phyloP scores from a whole-genome alignment of 2,797 vertebrate species.

The Melanotaenia trifasciata region DNA sequence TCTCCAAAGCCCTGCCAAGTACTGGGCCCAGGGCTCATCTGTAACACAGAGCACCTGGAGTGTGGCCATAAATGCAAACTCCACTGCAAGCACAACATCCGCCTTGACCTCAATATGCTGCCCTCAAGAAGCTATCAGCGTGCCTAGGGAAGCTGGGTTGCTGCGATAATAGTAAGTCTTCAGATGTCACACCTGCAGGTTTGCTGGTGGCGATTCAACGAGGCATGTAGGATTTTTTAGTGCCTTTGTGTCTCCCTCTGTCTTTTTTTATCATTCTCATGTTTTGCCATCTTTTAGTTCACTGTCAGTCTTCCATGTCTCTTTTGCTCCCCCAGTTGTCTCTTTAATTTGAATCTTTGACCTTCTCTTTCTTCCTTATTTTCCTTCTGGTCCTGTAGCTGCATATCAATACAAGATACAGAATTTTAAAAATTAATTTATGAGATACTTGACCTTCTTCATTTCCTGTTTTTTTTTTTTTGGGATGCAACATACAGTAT shows the following conservation, averaged over 20 bases:
- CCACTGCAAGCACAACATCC: conserved; percentile 32
- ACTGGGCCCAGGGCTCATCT: conserved; percentile 39
- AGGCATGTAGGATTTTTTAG: conserved; percentile 23
- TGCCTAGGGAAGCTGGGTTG: conserved; percentile 38
- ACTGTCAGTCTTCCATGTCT: not conserved
- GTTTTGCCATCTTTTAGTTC: conserved; percentile 1
- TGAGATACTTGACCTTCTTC: conserved; percentile 56
- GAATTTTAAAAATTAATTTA: conserved; percentile 42
- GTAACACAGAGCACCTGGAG: conserved; percentile 25
- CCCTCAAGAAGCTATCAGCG: conserved; percentile 48
- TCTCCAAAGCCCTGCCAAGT: conserved; percentile 40
- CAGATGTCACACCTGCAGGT: conserved; percentile 50
- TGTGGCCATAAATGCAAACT: conserved; percentile 22
- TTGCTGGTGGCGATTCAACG: conserved; percentile 25
- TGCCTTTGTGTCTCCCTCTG: conserved; percentile 19
- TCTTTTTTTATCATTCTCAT: conserved; percentile 15
- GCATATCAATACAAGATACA: not conserved
- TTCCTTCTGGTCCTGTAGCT: not conserved
- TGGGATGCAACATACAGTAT: conserved; percentile 48
- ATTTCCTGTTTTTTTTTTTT: conserved; percentile 47
- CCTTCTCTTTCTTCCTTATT: not conserved
- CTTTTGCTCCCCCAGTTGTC: not conserved
- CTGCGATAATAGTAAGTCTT: conserved; percentile 43
- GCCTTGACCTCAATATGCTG: conserved; percentile 58
- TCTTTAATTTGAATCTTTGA: not conserved